phyloP scores from a whole-genome alignment of 2,888 invertebrate genomes.

The Tiliacea citrago region DNA sequence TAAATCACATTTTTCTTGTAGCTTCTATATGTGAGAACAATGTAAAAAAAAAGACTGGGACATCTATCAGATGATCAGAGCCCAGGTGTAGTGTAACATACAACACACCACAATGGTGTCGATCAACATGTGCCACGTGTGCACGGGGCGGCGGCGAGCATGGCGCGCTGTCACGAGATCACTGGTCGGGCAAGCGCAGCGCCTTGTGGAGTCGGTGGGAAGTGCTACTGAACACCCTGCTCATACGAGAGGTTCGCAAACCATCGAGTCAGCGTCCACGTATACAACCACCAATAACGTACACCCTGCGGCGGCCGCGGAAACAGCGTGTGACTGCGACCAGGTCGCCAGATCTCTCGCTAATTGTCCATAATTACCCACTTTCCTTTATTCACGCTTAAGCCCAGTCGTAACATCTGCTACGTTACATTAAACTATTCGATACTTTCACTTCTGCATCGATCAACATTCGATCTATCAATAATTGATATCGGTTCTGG shows the following conservation, averaged over 20 bases:
- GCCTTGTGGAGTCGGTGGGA: background rate
- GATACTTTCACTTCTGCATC: constrained; percentile 43
- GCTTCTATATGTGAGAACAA: too few species aligned
- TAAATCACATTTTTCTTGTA: too few species aligned
- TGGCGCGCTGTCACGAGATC: background rate
- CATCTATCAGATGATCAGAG: background rate
- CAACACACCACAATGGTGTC: background rate
- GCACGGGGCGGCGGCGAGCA: background rate
- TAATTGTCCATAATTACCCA: constrained; percentile 11
- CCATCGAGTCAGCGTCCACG: background rate
- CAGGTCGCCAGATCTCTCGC: background rate
- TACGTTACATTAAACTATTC: constrained; percentile 11
- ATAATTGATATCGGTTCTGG: constrained; percentile 5
- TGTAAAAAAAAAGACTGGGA: too few species aligned
- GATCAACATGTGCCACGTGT: background rate
- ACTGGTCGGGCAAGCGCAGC: background rate
- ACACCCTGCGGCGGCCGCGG: background rate
- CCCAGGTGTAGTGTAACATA: background rate
- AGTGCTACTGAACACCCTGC: background rate
- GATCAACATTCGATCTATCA: constrained; percentile 8
- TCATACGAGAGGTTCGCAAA: background rate
- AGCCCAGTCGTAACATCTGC: constrained; percentile 36
- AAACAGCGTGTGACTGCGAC: background rate
- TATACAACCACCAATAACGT: background rate
- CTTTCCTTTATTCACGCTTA: constrained; percentile 19